phyloP scores from a whole-genome alignment of 2,797 vertebrate genomes.

The Astyanax mexicanus region DNA sequence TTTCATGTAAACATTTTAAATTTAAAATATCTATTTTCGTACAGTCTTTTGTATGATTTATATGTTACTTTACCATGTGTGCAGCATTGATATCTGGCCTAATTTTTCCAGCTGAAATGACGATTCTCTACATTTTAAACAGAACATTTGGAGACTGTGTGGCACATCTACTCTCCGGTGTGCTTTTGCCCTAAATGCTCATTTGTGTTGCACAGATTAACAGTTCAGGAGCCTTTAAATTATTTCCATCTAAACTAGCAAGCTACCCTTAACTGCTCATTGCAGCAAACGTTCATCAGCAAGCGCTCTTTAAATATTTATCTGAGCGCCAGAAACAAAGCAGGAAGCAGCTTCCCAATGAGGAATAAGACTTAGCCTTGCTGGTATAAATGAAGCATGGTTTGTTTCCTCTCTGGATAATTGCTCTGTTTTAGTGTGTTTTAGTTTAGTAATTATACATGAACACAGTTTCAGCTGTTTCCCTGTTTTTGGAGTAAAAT shows the following conservation, averaged over 20 bases:
- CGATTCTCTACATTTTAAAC: background rate
- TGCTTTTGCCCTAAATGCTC: background rate
- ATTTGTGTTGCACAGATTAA: background rate
- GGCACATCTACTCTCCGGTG: background rate
- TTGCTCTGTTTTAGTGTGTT: conserved; percentile 19
- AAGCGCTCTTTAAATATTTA: conserved; percentile 40
- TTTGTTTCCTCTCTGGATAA: conserved; percentile 37
- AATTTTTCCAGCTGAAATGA: background rate
- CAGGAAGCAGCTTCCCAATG: conserved; percentile 27
- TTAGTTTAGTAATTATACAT: conserved; percentile 20
- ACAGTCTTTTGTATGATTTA: no score
- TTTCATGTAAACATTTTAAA: no score
- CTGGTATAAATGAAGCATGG: conserved; percentile 43
- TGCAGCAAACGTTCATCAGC: conserved; percentile 5
- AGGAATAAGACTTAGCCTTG: conserved; percentile 31
- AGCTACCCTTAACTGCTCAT: background rate
- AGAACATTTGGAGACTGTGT: no score
- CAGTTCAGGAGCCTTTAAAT: background rate
- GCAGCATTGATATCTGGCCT: background rate
- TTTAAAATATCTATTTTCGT: no score
- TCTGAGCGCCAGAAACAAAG: background rate
- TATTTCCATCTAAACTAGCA: background rate
- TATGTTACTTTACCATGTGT: no score
- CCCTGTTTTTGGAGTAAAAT: background rate
- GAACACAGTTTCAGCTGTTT: background rate